Conservation (phyloP, 2,113 vertebrate genomes). For the Ochotona curzoniae region DNA sequence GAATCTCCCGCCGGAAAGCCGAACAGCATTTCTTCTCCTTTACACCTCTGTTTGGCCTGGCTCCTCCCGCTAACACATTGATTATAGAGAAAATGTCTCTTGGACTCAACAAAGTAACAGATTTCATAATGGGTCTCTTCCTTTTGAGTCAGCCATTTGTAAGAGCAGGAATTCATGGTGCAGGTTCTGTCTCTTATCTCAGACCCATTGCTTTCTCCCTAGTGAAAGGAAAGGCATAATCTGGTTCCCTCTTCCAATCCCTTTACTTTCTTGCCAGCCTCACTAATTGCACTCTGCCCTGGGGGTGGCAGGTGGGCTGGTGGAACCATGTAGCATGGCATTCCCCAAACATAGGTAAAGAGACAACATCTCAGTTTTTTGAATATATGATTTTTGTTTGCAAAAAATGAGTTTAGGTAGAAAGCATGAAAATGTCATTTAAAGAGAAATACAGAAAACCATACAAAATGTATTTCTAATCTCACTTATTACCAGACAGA, state of each 20-base stretch:
- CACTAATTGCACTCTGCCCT: neutral
- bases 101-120: neutral
- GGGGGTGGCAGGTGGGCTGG: neutral
- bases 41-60: slow-evolving; percentile 64
- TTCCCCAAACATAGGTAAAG: neutral
- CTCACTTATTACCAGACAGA: neutral
- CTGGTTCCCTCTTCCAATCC: neutral
- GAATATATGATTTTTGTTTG: slow-evolving; percentile 22
- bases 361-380: neutral
- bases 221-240: neutral
- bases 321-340: neutral
- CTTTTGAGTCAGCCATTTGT: slow-evolving; percentile 5
- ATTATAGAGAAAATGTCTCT: slow-evolving; percentile 14
- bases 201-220: neutral
- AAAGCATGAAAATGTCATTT: neutral
- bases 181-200: neutral
- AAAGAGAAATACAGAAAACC: neutral
- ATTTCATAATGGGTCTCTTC: neutral
- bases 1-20: slow-evolving; percentile 71
- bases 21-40: slow-evolving; percentile 73
- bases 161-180: neutral
- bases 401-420: neutral
- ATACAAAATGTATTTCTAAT: slow-evolving; percentile 37
- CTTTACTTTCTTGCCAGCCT: neutral
- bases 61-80: slow-evolving; percentile 12